Base-by-base conservation (phyloP, 2,797 vertebrate genomes). In the Hippoglossus hippoglossus region DNA sequence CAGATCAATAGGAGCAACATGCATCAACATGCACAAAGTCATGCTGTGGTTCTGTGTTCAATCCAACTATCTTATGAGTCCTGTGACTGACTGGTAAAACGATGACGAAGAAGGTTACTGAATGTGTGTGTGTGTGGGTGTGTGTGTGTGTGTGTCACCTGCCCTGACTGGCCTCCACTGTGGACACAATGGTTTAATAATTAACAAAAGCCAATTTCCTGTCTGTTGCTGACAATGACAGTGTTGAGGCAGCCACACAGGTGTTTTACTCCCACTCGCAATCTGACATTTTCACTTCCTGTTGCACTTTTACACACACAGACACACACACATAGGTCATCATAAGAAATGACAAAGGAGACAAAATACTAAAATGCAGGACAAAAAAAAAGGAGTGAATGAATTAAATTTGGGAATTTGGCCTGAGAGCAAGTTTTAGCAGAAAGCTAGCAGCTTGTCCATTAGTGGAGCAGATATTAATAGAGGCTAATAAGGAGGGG, bases 401-500 rank as follows among this genome's bases (percentile, higher is more conserved):
- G 13, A 5, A 5, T 41, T 41, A 1, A 41, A 31, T 31, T 31
- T 8, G 52, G 4, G 59, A 11, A 5, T 52, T 54, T 53, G 39
- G 41, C 36, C 10, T 2, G 46, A 53, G 21, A 80, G 66, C 15
- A 58, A 21, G 46, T 24, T 67, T 70, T 26, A 69, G 60, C 41
- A 34, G 31, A 12, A 31, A 25, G 7, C 41, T 12, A 51, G 59
- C 41, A 63, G 50, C 22, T 12, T 54, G 66, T 62, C 47, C 53
- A 61, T 79, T 82, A 75, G 31, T 50, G 44, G 60, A 61, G 7
- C 66, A 71, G 71, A 75, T 52, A 67, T 61, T 80, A 75, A 78
- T 54, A 64, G 59, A 78, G 54, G 71, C 56, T 85, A 74, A 90
- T 44, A 77, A 80, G 60, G 74, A 59, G 52, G 75, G 36, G 67